Evolutionary conservation across 2,888 invertebrate genomes (phyloP).

Genomic region (Himalopsyche tibetana): DNA sequence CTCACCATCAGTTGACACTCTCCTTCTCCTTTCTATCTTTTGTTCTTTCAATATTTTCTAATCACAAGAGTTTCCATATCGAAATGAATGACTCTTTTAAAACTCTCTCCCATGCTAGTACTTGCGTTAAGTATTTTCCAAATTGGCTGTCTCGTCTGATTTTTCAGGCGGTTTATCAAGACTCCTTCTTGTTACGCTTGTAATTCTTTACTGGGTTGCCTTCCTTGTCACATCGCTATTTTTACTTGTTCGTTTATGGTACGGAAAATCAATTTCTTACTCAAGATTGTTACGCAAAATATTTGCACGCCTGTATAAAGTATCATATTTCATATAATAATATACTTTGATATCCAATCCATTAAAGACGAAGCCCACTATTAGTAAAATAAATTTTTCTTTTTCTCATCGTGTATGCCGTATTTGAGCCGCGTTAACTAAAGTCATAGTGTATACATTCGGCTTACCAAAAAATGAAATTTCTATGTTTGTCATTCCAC

Average conservation of each 20-base stretch:
- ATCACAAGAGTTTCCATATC: background rate
- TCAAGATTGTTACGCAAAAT: background rate
- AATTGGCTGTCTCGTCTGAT: slow-evolving; percentile 2
- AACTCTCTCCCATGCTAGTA: background rate
- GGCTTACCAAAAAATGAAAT: too few relatives aligned
- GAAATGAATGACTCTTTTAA: background rate
- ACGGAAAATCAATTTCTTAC: background rate
- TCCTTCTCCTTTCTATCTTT: too few relatives aligned
- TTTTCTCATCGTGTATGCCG: background rate
- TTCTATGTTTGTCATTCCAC: too few relatives aligned
- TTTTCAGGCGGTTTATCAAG: background rate
- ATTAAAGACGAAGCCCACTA: background rate
- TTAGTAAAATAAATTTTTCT: too few relatives aligned
- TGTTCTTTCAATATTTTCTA: too few relatives aligned
- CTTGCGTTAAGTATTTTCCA: background rate
- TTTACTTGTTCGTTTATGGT: background rate
- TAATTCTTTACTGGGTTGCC: background rate
- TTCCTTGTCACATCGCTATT: background rate
- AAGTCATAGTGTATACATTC: too few relatives aligned
- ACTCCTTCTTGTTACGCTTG: background rate
- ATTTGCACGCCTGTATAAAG: background rate
- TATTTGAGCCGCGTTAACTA: too few relatives aligned
- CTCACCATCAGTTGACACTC: too few relatives aligned
- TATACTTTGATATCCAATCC: background rate
- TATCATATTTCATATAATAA: background rate